These are phyloP conservation scores for Oryzias javanicus DNA, from an alignment of 2,113 vertebrate genomes.

Conservation along the genomic window DNA sequence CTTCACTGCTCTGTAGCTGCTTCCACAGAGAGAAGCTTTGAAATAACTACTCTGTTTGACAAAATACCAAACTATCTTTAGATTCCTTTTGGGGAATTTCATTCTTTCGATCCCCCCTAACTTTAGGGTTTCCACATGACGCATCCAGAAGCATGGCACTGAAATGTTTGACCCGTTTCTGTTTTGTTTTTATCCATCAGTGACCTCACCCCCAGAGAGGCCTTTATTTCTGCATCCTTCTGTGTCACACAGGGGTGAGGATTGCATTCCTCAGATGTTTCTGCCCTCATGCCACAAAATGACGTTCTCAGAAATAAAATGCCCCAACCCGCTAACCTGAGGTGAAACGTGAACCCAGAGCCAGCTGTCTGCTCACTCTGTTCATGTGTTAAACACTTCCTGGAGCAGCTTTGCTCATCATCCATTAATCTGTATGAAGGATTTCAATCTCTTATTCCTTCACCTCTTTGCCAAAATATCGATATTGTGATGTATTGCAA, in stretches of 20 bases:
- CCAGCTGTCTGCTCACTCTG: too few species aligned
- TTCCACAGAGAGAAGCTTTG: too few species aligned
- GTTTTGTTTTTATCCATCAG: constrained; percentile 19
- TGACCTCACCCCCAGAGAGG: constrained; percentile 20
- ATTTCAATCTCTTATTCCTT: too few species aligned
- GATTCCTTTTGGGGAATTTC: neutral
- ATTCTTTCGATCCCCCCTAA: neutral
- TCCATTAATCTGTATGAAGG: too few species aligned
- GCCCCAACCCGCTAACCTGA: too few species aligned
- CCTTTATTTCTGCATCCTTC: constrained; percentile 50
- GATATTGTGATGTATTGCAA: too few species aligned
- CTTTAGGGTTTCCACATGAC: neutral
- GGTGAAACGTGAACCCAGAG: too few species aligned
- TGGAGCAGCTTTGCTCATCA: too few species aligned
- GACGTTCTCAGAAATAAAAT: neutral
- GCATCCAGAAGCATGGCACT: constrained; percentile 4
- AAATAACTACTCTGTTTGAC: too few species aligned
- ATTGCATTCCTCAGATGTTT: constrained; percentile 65
- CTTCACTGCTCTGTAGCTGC: too few species aligned
- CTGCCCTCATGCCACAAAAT: constrained; percentile 25
- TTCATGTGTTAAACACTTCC: too few species aligned
- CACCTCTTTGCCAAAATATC: too few species aligned
- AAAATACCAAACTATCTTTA: neutral
- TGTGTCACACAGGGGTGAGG: constrained; percentile 51
- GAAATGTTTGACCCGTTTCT: constrained; percentile 36